Base-by-base conservation (phyloP, 2,113 vertebrate species). In the Lonchura striata region DNA sequence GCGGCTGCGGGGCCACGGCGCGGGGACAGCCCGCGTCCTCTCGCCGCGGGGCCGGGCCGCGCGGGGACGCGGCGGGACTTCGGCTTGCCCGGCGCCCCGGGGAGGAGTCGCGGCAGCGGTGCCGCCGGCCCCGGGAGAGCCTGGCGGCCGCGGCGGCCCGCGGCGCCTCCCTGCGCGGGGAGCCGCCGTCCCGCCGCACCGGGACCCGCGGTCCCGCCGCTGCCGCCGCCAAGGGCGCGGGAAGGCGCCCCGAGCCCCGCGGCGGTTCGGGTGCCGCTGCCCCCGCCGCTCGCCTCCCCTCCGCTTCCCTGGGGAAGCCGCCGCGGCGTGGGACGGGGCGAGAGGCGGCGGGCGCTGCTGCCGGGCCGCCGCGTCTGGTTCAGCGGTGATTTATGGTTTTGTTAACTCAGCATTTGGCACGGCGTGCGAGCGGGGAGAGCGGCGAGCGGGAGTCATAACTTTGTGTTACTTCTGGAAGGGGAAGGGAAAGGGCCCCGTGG, bases 371-470 rank as follows among this genome's bases (percentile, higher is more conserved):
- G 81, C 46, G 9, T 82, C 87, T 66, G 95, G 39, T 85, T 90
- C 86, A 14, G 83, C 46, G 50, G 92, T 61, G 93, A 79, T 79
- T 86, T 75, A 88, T 60, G 72, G 77, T 80, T 93, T 65, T 93
- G 95, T 92, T 61, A 89, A 74, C 77, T 94, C 93, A 89, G 96
- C 95, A 33, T 69, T 95, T 84, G 94, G 93, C 93, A 60, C 70
- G 47, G 82, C 70, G 75, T 31, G 88, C 85, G 50, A n/a, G 95
- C 84, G 63, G 82, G 44, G 63, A 92, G 90, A 53, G 93, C 82
- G 19, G 71, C 53, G 79, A 79, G 91, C 93, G 75, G 79, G 42
- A 90, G 76, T 41, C 60, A 21, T 35, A 82, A 94, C 75, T 95
- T 94, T 84, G 49, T 74, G 71, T 78, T 77, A 83, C 76, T 96